Evolutionary conservation across 2,797 vertebrate species (phyloP), one percentile per base, ranked within the genome.

Genomic region (Eidolon dupreanum): DNA sequence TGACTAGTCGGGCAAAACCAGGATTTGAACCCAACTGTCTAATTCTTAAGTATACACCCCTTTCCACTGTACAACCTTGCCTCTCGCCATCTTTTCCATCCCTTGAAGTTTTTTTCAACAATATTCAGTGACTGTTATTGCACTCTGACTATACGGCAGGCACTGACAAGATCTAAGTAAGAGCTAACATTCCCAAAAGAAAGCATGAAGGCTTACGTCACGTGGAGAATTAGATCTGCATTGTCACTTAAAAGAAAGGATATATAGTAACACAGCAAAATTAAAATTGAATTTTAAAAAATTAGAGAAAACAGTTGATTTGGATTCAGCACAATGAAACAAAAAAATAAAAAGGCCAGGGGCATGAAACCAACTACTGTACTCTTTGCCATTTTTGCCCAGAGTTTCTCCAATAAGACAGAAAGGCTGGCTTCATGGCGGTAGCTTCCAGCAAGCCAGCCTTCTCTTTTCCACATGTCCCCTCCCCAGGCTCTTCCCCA

Each of bases 211-310:
- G 2, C 43, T 84, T 88, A 59, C 26, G 53, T 9, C 19, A 81
- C 6, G 8, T n/a, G 31, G 17, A 90, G 31, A 90, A 46, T 77
- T 36, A 49, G 33, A 85, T 36, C 49, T 70, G 16, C 36, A 5
- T 13, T 49, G 6, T 79, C 20, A 66, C 31, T 73, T 13, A 70
- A 88, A 53, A 92, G n/a, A 81, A 90, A 81, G 66, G 28, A 73
- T 10, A 46, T 19, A 49, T 5, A 46, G 26, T 20, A 55, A 75
- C 10, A 33, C 3, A 74, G 9, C 41, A 86, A 1, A n/a, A 1
- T n/a, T 57, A 4, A n/a, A 43, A 75, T 49, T 15, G 49, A 28
- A 43, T 24, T 22, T 20, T 22, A 55, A 57, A 57, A 77, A 46
- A 53, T 22, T 63, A 75, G 3, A 66, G 33, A 12, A 63, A 92